Base-by-base conservation (phyloP, 1,140 invertebrate species). In the Drosophila tropicalis region DNA sequence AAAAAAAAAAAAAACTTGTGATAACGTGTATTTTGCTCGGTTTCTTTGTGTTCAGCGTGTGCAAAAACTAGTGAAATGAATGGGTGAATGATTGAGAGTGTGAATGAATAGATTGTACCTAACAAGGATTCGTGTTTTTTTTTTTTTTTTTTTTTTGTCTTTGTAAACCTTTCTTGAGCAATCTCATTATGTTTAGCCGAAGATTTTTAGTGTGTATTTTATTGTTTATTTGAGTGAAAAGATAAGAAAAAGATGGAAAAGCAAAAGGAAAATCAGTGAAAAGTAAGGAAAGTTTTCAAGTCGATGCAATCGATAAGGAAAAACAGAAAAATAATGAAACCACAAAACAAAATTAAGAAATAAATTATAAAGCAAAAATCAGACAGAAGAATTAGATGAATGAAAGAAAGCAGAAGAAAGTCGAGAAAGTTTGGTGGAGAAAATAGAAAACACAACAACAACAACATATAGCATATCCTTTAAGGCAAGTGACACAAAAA, bases 111-210 rank as follows among this genome's bases (percentile, higher is more conserved):
- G 62, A 54, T 66, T 69, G 39, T 57, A 25, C 34, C 41, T 36
- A 19, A 47, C 17, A 51, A 17, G n/a, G 9, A 39, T 39, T 5
- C 12, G 29, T 29, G 29, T 29, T 0, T 29, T 6, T 29, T 29
- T 29, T 51, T 51, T 47, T 47, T 47, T 17, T 62, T 55, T 55
- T 62, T 55, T 47, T 47, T 17, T 62, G 47, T 55, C 58, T 55
- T 55, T 61, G 29, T 29, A 29, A 29, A 64, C 66, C 63, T 13
- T 39, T 39, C 12, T 69, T 68, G 79, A 76, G 70, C 60, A 89
- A 89, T 89, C 84, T 89, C 84, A 89, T 89, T 89, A 89, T 70
- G 65, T 79, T 86, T 80, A 70, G 67, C 58, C 15, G 32, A 60
- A 54, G 55, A 60, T 70, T 60, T 57, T 29, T 67, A 39, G 71